Evolutionary conservation across 2,113 vertebrate genomes (phyloP).

Genomic region (Oxygymnocypris stewartii): DNA sequence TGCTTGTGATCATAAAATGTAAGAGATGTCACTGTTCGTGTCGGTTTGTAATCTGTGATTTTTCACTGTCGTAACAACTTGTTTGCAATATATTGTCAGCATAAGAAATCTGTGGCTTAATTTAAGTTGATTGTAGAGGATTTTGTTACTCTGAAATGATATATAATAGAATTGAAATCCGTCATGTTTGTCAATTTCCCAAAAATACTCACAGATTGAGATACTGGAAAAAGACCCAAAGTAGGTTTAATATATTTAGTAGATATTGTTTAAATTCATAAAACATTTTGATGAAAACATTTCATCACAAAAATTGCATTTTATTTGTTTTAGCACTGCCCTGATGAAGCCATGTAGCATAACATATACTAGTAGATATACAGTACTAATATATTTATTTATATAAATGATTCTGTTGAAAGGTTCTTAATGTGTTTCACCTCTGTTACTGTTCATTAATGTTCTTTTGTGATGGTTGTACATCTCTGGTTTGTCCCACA

Average conservation of each 20-base stretch:
- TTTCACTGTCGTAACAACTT: slow-evolving; percentile 32
- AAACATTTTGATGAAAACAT: too few species aligned
- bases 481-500: neutral
- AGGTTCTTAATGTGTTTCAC: neutral
- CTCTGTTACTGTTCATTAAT: neutral
- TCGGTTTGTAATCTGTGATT: slow-evolving; percentile 14
- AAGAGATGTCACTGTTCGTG: slow-evolving; percentile 28
- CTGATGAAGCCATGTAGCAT: neutral
- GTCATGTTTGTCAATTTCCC: neutral
- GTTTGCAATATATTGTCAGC: slow-evolving; percentile 31
- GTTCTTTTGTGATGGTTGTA: neutral
- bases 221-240: neutral
- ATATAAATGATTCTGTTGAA: neutral
- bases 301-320: neutral
- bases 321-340: neutral
- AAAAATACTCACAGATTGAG: neutral
- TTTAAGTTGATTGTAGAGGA: neutral
- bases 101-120: slow-evolving; percentile 8
- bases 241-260: neutral
- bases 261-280: neutral
- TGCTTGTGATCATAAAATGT: slow-evolving; percentile 29
- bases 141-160: neutral
- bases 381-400: neutral
- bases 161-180: neutral
- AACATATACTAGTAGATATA: neutral